Conservation (phyloP, 2,113 vertebrate genomes). For the Shinisaurus crocodilurus region DNA sequence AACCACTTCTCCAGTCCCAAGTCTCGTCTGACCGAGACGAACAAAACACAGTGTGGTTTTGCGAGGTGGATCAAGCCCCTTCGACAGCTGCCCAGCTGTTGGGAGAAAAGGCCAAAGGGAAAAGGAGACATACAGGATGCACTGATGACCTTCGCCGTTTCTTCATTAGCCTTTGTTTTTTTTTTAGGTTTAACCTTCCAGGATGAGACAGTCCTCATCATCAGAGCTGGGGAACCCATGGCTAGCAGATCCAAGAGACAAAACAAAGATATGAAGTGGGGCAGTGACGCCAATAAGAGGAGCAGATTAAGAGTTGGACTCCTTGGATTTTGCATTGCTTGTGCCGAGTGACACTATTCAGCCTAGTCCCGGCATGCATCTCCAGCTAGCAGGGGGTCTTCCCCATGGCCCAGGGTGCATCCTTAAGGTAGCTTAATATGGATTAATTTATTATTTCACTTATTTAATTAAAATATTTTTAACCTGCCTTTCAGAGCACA, state of each 20-base stretch:
- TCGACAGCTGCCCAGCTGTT: not conserved
- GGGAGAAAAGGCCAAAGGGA: not conserved
- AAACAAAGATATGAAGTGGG: not conserved
- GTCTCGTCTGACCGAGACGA: no score
- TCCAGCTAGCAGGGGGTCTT: not conserved
- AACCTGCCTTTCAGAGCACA: no score
- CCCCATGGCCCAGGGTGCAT: not conserved
- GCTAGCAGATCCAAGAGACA: not conserved
- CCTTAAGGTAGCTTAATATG: not conserved
- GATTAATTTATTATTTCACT: no score
- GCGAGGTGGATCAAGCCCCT: not conserved
- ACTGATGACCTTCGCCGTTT: not conserved
- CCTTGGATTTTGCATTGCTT: not conserved
- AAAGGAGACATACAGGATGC: not conserved
- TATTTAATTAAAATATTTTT: no score
- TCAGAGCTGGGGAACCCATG: not conserved
- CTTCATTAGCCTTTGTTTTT: not conserved
- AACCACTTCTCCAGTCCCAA: no score
- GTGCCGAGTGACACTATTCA: not conserved
- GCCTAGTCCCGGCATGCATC: not conserved
- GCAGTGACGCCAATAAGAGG: not conserved
- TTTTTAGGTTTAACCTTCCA: not conserved
- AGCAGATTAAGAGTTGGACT: not conserved
- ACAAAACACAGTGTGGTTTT: not conserved
- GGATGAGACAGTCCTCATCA: not conserved